Percentiles rank a stretch among this genome's conserved stretches.
These are phyloP conservation scores for Miltochrista miniata DNA, from an alignment of 2,888 invertebrate species.

Conservation along the genomic window DNA sequence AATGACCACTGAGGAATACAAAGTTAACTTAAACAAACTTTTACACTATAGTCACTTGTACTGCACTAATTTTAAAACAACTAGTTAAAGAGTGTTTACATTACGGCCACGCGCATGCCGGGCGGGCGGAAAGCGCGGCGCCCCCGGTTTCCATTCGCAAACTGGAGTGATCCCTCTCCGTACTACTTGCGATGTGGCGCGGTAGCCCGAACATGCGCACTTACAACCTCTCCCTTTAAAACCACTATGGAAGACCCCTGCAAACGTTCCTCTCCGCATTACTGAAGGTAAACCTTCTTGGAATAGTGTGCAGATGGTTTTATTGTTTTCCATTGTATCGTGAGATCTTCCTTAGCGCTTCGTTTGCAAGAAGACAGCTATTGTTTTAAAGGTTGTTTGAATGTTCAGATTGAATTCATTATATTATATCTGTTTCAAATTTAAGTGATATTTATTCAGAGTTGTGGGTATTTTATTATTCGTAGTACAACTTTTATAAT, in stretches of 20 bases:
- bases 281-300: slow-evolving; percentile 66
- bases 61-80: slow-evolving; percentile 47
- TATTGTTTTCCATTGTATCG: slow-evolving; percentile 43
- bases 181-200: slow-evolving; percentile 54
- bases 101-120: slow-evolving; percentile 41
- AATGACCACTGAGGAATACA: slow-evolving; percentile 33
- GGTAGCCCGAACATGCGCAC: slow-evolving; percentile 72
- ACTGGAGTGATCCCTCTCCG: slow-evolving; percentile 59
- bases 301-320: slow-evolving; percentile 52
- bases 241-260: slow-evolving; percentile 68
- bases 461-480: neutral
- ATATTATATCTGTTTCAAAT: neutral
- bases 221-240: slow-evolving; percentile 61
- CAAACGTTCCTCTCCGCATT: slow-evolving; percentile 64
- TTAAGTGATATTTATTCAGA: neutral
- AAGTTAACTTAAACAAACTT: slow-evolving; percentile 43
- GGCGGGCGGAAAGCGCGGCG: slow-evolving; percentile 45
- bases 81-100: slow-evolving; percentile 54
- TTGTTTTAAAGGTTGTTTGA: slow-evolving; percentile 1
- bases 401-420: slow-evolving; percentile 1
- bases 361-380: slow-evolving; percentile 11
- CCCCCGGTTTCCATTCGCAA: slow-evolving; percentile 53
- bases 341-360: slow-evolving; percentile 23
- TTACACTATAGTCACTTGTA: slow-evolving; percentile 45
- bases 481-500: no score